These are phyloP conservation scores for Saguinus imperator DNA, from an alignment of 2,113 vertebrate species.

Conservation along the genomic window DNA sequence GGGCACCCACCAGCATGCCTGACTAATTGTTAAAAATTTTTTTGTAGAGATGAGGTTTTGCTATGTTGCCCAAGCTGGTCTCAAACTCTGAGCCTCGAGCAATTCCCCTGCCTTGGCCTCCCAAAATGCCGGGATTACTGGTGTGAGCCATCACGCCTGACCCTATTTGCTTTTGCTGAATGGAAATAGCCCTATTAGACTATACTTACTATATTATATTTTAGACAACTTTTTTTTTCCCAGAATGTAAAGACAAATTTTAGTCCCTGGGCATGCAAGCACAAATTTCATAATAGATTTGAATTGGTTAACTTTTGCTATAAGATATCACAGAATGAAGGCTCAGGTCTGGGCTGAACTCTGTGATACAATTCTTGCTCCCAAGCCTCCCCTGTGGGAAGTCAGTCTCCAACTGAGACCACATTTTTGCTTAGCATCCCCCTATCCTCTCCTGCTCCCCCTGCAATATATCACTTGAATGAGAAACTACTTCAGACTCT, in stretches of 20 bases:
- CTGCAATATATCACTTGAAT: background rate
- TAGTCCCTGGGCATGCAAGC: background rate
- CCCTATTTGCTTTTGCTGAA: background rate
- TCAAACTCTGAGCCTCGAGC: background rate
- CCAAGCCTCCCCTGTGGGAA: background rate
- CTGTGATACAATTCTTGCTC: background rate
- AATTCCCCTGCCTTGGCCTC: background rate
- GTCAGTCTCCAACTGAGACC: background rate
- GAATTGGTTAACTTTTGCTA: background rate
- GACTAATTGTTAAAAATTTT: background rate
- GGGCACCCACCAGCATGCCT: background rate
- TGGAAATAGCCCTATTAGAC: background rate
- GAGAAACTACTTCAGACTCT: background rate
- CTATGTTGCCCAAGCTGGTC: background rate
- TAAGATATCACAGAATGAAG: background rate
- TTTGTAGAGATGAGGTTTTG: background rate
- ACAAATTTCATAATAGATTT: background rate
- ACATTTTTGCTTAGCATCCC: background rate
- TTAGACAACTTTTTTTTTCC: background rate
- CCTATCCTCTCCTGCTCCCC: too few species aligned
- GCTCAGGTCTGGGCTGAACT: background rate
- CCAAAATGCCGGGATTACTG: background rate
- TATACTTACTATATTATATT: background rate
- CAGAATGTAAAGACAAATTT: background rate
- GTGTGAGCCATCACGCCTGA: background rate